phyloP scores from a whole-genome alignment of 1,140 invertebrate genomes.

The Pseudomyrmex flavicornis region DNA sequence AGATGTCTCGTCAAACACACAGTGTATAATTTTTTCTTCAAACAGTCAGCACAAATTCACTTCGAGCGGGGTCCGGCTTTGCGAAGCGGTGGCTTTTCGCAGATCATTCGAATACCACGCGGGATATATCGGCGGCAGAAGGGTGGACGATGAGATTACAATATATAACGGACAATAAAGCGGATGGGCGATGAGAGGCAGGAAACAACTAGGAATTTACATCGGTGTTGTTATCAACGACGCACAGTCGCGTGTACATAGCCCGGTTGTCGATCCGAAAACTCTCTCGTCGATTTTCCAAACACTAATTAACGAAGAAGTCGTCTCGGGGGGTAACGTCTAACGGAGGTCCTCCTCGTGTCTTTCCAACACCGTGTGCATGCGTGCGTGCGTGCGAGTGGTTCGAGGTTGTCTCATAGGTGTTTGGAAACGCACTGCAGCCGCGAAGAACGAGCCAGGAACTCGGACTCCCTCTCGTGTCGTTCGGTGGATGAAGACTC shows the following conservation, averaged over 20 bases:
- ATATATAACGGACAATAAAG: conserved; percentile 4
- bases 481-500: conserved; percentile 67
- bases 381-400: conserved; percentile 61
- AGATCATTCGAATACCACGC: not conserved
- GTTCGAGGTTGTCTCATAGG: conserved; percentile 72
- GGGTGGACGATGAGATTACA: not conserved
- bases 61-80: not conserved
- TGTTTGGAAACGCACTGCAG: conserved; percentile 75
- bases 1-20: conserved; percentile 5
- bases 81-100: not conserved
- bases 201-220: not conserved
- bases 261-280: conserved; percentile 5
- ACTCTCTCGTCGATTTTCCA: conserved; percentile 2
- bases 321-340: not conserved
- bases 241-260: conserved; percentile 20
- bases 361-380: conserved; percentile 36
- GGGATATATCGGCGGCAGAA: not conserved
- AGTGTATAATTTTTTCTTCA: conserved; percentile 4
- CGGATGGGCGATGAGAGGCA: not conserved
- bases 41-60: conserved; percentile 30
- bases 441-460: conserved; percentile 73
- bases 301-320: conserved; percentile 1
- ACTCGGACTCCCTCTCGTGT: conserved; percentile 74
- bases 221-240: conserved; percentile 24
- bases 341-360: conserved; percentile 56